Evolutionary conservation across 2,888 invertebrate species (phyloP), one percentile per base, ranked within the genome.

Genomic region (Melitaea athalia): DNA sequence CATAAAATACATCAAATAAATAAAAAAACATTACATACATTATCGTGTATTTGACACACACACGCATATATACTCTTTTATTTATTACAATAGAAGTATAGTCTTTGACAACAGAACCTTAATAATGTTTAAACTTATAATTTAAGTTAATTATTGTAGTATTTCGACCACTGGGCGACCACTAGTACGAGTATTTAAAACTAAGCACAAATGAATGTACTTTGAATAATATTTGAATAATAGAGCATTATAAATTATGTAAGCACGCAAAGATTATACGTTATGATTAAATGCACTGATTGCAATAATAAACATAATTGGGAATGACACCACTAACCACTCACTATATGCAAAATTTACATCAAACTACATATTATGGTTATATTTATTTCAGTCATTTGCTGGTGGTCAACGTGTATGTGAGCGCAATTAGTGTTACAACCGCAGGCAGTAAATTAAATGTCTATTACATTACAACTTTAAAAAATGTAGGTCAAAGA

Each of bases 241-340:
- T 24, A 24, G 24, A 38, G 38, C 38, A 38, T 7, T 12, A 5
- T 53, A 53, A 55, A 33, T 33, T 12, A 33, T 55, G 33, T 33
- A 33, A 33, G 53, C 53, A 33, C 8, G 0, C 0, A 53, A 53
- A 14, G 55, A 49, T 61, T 49, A 7, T 12, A 38, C 64, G 31
- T 63, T 24, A 24, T 24, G 24, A 24, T 24, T 24, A 24, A 24
- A 24, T 24, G 24, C 50, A 55, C 42, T 64, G 14, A 60, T 68
- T 68, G 60, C 60, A 17, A 60, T 45, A 55, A 24, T 50, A 49
- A 53, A 62, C 65, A 65, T 69, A 62, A 65, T 59, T 52, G 45
- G 57, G 14, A 69, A 53, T 49, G n/a, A 43, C 38, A 59, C 65
- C 71, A 60, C 68, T 68, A 43, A 63, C 71, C 68, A 33, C 24